phyloP scores from a whole-genome alignment of 2,888 invertebrate genomes.

The Lacanobia wlatinum region DNA sequence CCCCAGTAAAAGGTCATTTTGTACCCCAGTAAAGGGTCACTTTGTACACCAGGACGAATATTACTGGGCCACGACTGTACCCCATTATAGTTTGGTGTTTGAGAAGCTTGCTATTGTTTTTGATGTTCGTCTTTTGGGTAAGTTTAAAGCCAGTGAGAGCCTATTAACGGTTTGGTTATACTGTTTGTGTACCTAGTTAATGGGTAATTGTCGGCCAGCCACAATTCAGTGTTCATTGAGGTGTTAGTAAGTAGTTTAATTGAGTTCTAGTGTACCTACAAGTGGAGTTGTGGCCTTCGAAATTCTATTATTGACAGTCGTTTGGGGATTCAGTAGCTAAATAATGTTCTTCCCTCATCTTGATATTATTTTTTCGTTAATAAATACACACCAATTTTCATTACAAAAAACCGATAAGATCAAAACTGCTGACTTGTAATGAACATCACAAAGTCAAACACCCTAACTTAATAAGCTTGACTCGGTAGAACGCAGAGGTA shows the following conservation, averaged over 20 bases:
- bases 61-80: conserved; percentile 21
- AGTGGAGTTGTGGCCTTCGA: not conserved
- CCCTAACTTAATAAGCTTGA: too few relatives aligned
- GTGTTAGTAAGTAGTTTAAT: conserved; percentile 20
- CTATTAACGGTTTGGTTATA: conserved; percentile 5
- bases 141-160: conserved; percentile 23
- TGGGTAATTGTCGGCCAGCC: not conserved
- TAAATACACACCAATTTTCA: too few relatives aligned
- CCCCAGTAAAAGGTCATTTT: conserved; percentile 36
- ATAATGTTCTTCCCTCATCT: not conserved
- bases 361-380: not conserved
- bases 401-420: too few relatives aligned
- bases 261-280: conserved; percentile 3
- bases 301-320: not conserved
- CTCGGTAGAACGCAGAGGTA: too few relatives aligned
- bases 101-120: conserved; percentile 25
- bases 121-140: conserved; percentile 19
- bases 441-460: too few relatives aligned
- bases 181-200: not conserved
- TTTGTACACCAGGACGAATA: conserved; percentile 36
- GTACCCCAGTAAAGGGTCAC: conserved; percentile 32
- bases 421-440: too few relatives aligned
- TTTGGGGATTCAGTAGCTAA: not conserved
- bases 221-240: conserved; percentile 17
- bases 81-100: conserved; percentile 29